These are phyloP conservation scores for Gila robusta DNA, from an alignment of 2,797 vertebrate genomes.

Conservation along the genomic window DNA sequence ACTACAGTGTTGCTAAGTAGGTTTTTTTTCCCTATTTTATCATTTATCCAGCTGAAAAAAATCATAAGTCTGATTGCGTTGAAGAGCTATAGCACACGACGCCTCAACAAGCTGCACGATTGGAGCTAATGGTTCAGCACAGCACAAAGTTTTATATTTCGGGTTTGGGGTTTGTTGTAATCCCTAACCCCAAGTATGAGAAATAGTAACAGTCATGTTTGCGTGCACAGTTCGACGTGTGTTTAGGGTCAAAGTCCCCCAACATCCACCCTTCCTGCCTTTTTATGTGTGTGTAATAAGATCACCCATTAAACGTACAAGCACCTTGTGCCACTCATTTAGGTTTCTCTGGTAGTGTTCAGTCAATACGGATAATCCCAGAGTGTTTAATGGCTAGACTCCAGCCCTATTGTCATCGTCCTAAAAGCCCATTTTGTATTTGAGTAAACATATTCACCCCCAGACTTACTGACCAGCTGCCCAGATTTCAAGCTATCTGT, in stretches of 20 bases:
- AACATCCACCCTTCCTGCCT: slow-evolving; percentile 7
- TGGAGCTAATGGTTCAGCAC: not conserved
- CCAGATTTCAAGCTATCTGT: slow-evolving; percentile 62
- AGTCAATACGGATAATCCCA: slow-evolving; percentile 59
- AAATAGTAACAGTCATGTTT: not conserved
- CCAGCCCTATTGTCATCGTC: slow-evolving; percentile 59
- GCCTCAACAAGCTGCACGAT: not conserved
- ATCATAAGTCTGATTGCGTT: not conserved
- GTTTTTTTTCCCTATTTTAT: not conserved
- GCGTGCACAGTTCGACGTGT: not conserved
- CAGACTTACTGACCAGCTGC: slow-evolving; percentile 64
- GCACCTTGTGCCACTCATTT: slow-evolving; percentile 53
- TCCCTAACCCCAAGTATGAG: not conserved
- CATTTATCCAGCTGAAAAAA: not conserved
- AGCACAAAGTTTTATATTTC: not conserved
- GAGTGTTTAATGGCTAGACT: slow-evolving; percentile 55
- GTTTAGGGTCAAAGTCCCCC: slow-evolving; percentile 18
- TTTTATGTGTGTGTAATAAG: slow-evolving; percentile 44
- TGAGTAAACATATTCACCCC: slow-evolving; percentile 61
- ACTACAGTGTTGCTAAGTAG: not conserved
- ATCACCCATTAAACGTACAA: slow-evolving; percentile 54
- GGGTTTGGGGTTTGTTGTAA: not conserved
- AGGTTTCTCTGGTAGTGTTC: slow-evolving; percentile 47
- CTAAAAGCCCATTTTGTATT: slow-evolving; percentile 62
- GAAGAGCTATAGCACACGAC: not conserved